Percentiles rank a stretch among this genome's conserved stretches.
phyloP scores from a whole-genome alignment of 2,113 vertebrate species.

The Phalacrocorax carbo region DNA sequence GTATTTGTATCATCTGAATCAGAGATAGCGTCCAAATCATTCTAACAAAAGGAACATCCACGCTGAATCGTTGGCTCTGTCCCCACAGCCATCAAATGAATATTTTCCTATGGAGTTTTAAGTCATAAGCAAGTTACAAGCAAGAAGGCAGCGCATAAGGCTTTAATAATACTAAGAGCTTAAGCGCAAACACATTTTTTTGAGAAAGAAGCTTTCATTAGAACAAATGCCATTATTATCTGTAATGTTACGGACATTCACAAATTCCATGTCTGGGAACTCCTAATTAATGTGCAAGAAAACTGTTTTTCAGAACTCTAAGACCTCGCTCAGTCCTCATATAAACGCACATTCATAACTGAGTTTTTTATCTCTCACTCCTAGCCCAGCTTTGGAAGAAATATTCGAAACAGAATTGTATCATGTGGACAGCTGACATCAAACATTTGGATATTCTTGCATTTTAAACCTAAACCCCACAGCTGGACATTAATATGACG shows the following conservation, averaged over 20 bases:
- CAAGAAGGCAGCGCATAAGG: conserved; percentile 19
- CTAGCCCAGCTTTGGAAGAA: neutral
- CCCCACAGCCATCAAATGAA: neutral
- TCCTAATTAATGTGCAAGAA: neutral
- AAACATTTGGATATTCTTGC: neutral
- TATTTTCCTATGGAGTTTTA: conserved; percentile 31
- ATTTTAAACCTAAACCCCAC: neutral
- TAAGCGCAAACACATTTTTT: conserved; percentile 1
- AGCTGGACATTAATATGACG: neutral
- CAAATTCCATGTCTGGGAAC: neutral
- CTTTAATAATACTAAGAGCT: conserved; percentile 37
- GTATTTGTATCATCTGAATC: neutral
- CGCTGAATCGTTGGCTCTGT: neutral
- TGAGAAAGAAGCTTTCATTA: neutral
- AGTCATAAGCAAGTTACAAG: conserved; percentile 11
- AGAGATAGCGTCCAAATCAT: neutral
- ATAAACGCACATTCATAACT: neutral
- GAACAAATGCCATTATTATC: neutral
- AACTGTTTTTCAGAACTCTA: neutral
- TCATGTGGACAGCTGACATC: neutral
- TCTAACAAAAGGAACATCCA: neutral
- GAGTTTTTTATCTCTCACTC: neutral
- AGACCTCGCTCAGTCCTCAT: rapidly evolving
- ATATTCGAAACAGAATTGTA: neutral
- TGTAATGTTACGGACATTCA: neutral